Percentiles rank a stretch among this genome's conserved stretches.
These are phyloP conservation scores for Hololepta plana DNA, from an alignment of 2,888 invertebrate species.

Conservation along the genomic window DNA sequence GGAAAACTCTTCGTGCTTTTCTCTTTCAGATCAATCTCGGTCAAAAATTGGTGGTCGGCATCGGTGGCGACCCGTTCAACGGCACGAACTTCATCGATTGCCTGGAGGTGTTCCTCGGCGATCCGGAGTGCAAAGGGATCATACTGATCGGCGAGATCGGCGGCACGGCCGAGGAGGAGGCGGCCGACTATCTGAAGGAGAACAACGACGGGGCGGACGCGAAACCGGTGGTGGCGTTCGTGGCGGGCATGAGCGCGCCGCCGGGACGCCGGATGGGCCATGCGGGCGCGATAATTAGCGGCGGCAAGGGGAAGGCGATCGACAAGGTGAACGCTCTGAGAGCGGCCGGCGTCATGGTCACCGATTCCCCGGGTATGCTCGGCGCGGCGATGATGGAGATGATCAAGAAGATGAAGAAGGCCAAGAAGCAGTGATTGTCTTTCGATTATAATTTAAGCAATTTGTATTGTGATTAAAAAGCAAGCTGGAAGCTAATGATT, in stretches of 20 bases:
- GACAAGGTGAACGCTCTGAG: constrained; percentile 87
- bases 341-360: constrained; percentile 76
- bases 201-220: constrained; percentile 60
- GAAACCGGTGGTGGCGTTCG: constrained; percentile 95
- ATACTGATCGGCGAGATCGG: constrained; percentile 93
- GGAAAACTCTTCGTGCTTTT: no score
- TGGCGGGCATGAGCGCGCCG: constrained; percentile 93
- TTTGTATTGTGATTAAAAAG: no score
- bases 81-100: constrained; percentile 98
- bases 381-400: constrained; percentile 57
- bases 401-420: no score
- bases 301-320: constrained; percentile 89
- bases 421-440: no score
- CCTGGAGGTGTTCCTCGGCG: constrained; percentile 79
- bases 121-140: constrained; percentile 85
- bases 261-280: constrained; percentile 98
- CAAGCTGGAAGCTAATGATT: no score
- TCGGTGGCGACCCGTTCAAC: constrained; percentile 90
- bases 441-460: no score
- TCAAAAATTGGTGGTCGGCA: constrained; percentile 90
- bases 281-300: constrained; percentile 96
- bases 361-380: constrained; percentile 83
- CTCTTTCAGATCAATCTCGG: constrained; percentile 75
- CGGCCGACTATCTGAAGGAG: constrained; percentile 70
- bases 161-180: constrained; percentile 89